Evolutionary conservation across 23 tunicate species (phyloP).

Genomic region (Ciona savignyi): DNA sequence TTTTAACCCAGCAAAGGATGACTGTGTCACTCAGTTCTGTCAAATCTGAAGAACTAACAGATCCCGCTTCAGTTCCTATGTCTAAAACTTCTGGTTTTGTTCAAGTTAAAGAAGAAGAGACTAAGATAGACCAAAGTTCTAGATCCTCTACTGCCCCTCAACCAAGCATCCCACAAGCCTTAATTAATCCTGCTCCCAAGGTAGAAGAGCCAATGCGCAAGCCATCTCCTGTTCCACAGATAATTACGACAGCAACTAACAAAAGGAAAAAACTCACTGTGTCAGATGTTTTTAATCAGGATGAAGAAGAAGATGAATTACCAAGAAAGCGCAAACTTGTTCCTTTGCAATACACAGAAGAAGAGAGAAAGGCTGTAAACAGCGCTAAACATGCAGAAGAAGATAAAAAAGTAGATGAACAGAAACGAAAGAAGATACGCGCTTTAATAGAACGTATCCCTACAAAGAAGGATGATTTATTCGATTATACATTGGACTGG

Average conservation of each 20-base stretch:
- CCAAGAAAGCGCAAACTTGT: constrained; percentile 84
- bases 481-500: constrained; percentile 93
- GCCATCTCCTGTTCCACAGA: not conserved
- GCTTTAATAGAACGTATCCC: constrained; percentile 96
- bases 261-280: constrained; percentile 74
- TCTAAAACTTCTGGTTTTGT: not conserved
- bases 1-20: not conserved
- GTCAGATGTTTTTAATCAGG: constrained; percentile 88
- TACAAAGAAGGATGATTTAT: constrained; percentile 86
- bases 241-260: constrained; percentile 7
- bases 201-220: not conserved
- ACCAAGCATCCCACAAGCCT: not conserved
- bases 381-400: constrained; percentile 42
- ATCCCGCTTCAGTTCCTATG: not conserved
- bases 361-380: constrained; percentile 67
- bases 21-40: not conserved
- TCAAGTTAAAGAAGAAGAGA: not conserved
- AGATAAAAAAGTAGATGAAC: constrained; percentile 39
- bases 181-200: not conserved
- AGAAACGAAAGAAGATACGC: constrained; percentile 69
- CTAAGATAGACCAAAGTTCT: too few relatives aligned
- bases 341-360: constrained; percentile 79
- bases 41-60: not conserved
- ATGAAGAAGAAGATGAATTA: constrained; percentile 91
- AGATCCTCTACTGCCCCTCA: not conserved